Evolutionary conservation across 2,888 invertebrate genomes (phyloP), one percentile per base, ranked within the genome.

Genomic region (Synanthedon formicaeformis): DNA sequence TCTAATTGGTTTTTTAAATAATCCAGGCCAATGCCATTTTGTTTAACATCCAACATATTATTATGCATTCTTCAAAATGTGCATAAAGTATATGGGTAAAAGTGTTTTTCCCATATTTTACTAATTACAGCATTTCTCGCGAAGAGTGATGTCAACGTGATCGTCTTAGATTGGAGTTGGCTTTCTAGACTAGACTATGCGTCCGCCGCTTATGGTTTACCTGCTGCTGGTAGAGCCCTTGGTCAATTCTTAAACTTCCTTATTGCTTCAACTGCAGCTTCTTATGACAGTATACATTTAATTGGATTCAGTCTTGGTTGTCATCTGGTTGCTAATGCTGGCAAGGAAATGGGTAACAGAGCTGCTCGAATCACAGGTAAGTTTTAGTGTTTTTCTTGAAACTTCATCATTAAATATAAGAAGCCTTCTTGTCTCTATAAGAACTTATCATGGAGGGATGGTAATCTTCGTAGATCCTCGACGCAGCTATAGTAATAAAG

Each of bases 271-370:
- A 73, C 78, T 52, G 78, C 81, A 0, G 67, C 74, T 0, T 62
- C 68, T 1, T 68, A 66, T 48, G 61, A 63, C 40, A 59, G 60
- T 34, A 75, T 88, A 63, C 88, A 88, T 54, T 60, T 88, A 13
- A 63, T 84, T 10, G 89, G 89, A n/a, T 83, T 88, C 63, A 87
- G 88, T 60, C 69, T 89, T 53, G 89, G 88, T 1, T 80, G 83
- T 52, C 89, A 89, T 57, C 55, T 88, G 0, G 88, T 77, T 16
- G 85, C 82, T 5, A 78, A 75, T 16, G 81, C 84, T 54, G 86
- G 84, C 1, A 70, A 78, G 23, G 66, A 71, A 56, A 57, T 81
- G 3, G 63, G 71, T 1, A 81, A 85, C 12, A 69, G 70, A 62
- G 73, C 61, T 48, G 77, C 77, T 4, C 76, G 84, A 54, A 64